phyloP scores from a whole-genome alignment of 2,113 vertebrate species.

The Heterochromis multidens region DNA sequence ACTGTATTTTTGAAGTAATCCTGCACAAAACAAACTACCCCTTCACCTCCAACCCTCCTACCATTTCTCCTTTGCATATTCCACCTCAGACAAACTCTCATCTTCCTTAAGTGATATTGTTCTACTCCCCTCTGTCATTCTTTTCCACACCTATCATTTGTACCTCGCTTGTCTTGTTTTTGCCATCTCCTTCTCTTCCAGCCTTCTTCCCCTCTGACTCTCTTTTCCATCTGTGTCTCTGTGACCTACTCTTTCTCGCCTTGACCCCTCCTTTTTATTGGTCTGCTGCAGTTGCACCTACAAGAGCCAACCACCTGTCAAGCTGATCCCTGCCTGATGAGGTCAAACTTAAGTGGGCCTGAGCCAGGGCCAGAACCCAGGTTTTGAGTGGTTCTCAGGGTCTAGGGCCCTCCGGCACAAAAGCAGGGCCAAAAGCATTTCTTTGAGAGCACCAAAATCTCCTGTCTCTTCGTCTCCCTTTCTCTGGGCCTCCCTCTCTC shows the following conservation, averaged over 20 bases:
- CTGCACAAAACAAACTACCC: constrained; percentile 38
- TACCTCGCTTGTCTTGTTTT: neutral
- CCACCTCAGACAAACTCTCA: neutral
- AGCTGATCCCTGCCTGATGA: constrained; percentile 50
- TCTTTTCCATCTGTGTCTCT: constrained; percentile 4
- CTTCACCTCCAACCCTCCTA: neutral
- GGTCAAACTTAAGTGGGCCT: constrained; percentile 55
- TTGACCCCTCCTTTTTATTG: constrained; percentile 36
- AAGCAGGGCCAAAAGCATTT: constrained; percentile 56
- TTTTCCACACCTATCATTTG: neutral
- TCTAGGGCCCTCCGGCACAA: constrained; percentile 58
- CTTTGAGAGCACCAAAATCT: constrained; percentile 56
- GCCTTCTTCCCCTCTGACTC: neutral
- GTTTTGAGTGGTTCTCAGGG: constrained; percentile 56
- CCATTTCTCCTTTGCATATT: neutral
- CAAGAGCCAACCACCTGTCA: constrained; percentile 48
- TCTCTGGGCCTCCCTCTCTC: constrained; percentile 39
- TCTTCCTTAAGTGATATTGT: neutral
- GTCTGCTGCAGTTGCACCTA: constrained; percentile 33
- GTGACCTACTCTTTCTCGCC: neutral
- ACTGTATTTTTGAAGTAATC: constrained; percentile 51
- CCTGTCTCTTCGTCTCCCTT: constrained; percentile 51
- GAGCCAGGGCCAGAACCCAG: constrained; percentile 42
- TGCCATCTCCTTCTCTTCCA: neutral
- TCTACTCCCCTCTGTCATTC: neutral